Evolutionary conservation across 2,888 invertebrate species (phyloP), one percentile per base, ranked within the genome.

Genomic region (Odiellus spinosus): DNA sequence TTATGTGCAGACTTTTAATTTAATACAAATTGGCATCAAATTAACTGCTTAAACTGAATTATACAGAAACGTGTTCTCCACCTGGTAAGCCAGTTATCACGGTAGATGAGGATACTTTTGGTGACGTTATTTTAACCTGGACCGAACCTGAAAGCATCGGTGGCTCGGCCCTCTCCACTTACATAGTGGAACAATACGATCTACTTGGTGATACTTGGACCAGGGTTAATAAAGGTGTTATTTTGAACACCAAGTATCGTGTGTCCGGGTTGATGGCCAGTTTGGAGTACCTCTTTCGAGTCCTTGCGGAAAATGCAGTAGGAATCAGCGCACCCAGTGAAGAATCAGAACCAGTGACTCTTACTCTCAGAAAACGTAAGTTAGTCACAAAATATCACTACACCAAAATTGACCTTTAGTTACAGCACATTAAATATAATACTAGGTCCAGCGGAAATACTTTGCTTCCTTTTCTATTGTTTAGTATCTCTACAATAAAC

Each of bases 231-330:
- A 87, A 86, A 1, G 49, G 46, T 42, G 8, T 32, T 11, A 43
- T 54, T 1, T 19, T 36, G 1, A 42, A 42, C 21, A 48, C 44
- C 2, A 19, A 40, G 3, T 49, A 44, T 4, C 11, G 46, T 44
- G 71, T 82, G 2, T 74, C 72, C 35, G 76, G 74, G 55, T 64
- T 82, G 43, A 72, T 69, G 53, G 72, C 71, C 1, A 73, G 75
- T 49, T 71, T 72, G 3, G 78, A 78, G 57, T 80, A 82, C 57
- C 73, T 75, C 54, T 82, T 83, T 67, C 73, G 80, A 58, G 76
- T 80, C 2, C 77, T 75, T 50, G 83, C 84, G 17, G 75, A 80
- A 2, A 86, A 86, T 60, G 75, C 74, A 64, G 76, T 78, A 40
- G 84, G 85, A 6, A 71, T 74, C 1, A 80, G 84, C 53, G 76